These are phyloP conservation scores for Microctenopoma lineatum DNA, from an alignment of 2,797 vertebrate genomes.

Conservation along the genomic window DNA sequence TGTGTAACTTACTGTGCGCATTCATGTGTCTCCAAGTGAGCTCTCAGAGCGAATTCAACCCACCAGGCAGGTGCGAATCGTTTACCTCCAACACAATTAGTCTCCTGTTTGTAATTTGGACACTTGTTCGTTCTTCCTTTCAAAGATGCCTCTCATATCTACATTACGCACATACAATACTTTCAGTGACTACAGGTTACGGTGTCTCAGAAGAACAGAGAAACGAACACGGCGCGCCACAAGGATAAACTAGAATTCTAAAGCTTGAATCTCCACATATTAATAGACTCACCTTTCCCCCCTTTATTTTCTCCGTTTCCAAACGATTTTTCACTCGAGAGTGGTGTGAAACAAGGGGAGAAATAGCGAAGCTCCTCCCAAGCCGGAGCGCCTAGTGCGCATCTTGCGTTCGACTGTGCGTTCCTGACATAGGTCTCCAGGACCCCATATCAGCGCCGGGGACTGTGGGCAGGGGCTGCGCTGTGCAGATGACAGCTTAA, in stretches of 20 bases:
- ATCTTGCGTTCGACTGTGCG: conserved; percentile 65
- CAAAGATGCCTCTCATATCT: conserved; percentile 26
- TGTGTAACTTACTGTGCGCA: conserved; percentile 50
- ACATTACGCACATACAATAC: conserved; percentile 66
- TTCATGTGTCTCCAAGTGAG: conserved; percentile 37
- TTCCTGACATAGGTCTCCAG: conserved; percentile 45
- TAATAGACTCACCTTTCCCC: conserved; percentile 70
- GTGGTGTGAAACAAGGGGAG: conserved; percentile 57
- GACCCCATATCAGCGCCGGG: conserved; percentile 41
- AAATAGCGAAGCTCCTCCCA: conserved; percentile 76
- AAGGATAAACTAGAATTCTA: neutral
- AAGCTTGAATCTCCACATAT: conserved; percentile 10
- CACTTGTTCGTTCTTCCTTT: conserved; percentile 21
- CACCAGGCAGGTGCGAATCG: conserved; percentile 41
- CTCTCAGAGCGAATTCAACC: conserved; percentile 22
- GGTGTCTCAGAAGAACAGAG: conserved; percentile 11
- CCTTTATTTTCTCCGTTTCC: conserved; percentile 51
- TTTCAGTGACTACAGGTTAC: conserved; percentile 37
- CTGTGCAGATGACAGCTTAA: neutral
- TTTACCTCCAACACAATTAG: conserved; percentile 12
- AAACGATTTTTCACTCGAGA: conserved; percentile 57
- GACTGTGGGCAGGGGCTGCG: conserved; percentile 27
- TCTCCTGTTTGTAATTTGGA: conserved; percentile 11
- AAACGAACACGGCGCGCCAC: neutral
- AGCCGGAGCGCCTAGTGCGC: conserved; percentile 57